Base-by-base conservation (phyloP, 2,797 vertebrate species). In the Psittacula echo region DNA sequence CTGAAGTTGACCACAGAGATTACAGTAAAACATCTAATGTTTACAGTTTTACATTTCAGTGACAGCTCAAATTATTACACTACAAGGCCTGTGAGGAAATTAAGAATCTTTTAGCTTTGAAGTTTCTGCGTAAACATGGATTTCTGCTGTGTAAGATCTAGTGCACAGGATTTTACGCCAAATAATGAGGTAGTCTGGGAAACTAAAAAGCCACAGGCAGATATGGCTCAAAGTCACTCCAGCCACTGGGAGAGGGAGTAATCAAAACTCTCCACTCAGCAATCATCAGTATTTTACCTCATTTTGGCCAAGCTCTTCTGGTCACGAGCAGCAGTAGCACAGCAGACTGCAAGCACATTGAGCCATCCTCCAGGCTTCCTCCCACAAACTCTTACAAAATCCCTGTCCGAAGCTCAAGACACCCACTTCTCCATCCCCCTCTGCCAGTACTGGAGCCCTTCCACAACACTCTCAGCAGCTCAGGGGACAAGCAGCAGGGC, bases 301-400 rank as follows among this genome's bases (percentile, higher is more conserved):
- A 47, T 66, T 85, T 85, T 80, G 41, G 41, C 30, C 37, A 74
- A 83, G 44, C 13, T 54, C 30, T 54, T 80, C 18, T 8, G 6
- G 66, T 42, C 34, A 47, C 24, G 37, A 64, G 82, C 44, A 79
- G 44, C 47, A 71, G 34, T 2, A 73, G 44, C 47, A 64, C 3
- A 0, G 0, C 41, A 1, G 3, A 39, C 32, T 21, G 20, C 26
- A 56, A 61, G 27, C 0, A 0, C 5, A 3, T 7, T 42, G 23
- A 87, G 76, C 47, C 0, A 0, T 23, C 61, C 68, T 47, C 64
- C 79, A 87, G 15, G 27, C 47, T 64, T 85, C 56, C 61, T 85
- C 54, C 50, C 60, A 73, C 45, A 66, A 37, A 58, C 79, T 30
- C 44, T 79, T 65, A 68, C 5, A 75, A 89, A 89, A 82, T 51